Evolutionary conservation across 2,113 vertebrate genomes (phyloP).

Genomic region (Strix aluco): DNA sequence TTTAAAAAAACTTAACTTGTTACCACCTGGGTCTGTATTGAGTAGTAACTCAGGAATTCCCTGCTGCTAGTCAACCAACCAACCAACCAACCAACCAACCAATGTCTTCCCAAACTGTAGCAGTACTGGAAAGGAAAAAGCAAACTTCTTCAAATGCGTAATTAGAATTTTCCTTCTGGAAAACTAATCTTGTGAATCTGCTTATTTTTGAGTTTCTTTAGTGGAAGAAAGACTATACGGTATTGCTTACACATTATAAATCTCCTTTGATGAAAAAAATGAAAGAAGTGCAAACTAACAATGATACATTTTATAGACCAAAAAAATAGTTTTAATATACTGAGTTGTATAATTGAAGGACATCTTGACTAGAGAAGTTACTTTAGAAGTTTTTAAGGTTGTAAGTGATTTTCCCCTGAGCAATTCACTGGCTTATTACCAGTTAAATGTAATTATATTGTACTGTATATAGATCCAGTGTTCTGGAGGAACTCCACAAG

Average conservation of each 20-base stretch:
- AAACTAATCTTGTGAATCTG: conserved; percentile 10
- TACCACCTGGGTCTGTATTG: neutral
- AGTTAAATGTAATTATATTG: conserved; percentile 6
- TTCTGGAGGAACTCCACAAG: neutral
- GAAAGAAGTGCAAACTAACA: neutral
- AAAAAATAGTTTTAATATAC: neutral
- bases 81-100: neutral
- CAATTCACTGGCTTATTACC: conserved; percentile 18
- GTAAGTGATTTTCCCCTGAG: neutral
- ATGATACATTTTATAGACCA: neutral
- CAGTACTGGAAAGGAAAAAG: neutral
- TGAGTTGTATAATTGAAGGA: neutral
- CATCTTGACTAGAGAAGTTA: neutral
- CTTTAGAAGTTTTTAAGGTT: conserved; percentile 14
- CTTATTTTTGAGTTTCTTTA: conserved; percentile 13
- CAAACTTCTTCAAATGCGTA: neutral
- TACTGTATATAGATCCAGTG: neutral
- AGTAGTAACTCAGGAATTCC: neutral
- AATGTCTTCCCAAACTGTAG: neutral
- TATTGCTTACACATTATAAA: neutral
- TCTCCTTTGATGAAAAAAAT: conserved; percentile 15
- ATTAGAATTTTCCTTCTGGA: conserved; percentile 28
- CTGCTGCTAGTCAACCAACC: neutral
- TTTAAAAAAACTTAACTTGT: neutral
- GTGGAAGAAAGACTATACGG: neutral